Percentiles rank a stretch among this genome's conserved stretches.
Conservation (phyloP, 1,140 invertebrate genomes). For the Carcinoscorpius rotundicauda region DNA sequence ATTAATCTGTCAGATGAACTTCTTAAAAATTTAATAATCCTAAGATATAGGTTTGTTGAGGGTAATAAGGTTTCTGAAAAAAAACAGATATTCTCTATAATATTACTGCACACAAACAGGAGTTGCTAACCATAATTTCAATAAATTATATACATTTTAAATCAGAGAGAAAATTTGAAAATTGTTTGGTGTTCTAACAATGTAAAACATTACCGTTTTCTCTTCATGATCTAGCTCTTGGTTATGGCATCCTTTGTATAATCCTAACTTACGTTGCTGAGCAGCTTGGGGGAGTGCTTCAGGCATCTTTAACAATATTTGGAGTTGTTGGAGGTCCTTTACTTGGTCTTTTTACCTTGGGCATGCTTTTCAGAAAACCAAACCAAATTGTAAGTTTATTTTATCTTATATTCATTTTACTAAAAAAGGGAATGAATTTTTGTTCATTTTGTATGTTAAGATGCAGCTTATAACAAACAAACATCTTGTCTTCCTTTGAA, state of each 20-base stretch:
- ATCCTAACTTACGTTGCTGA: slow-evolving; percentile 59
- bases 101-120: too few relatives aligned
- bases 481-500: too few relatives aligned
- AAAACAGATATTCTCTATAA: too few relatives aligned
- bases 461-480: too few relatives aligned
- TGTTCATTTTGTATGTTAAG: too few relatives aligned
- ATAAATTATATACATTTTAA: not conserved
- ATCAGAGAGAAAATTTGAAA: not conserved
- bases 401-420: not conserved
- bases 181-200: not conserved
- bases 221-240: slow-evolving; percentile 39
- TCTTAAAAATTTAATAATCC: too few relatives aligned
- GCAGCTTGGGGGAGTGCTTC: slow-evolving; percentile 53
- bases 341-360: slow-evolving; percentile 61
- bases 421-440: too few relatives aligned
- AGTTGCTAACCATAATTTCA: not conserved
- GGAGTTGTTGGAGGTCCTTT: slow-evolving; percentile 66
- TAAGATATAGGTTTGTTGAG: too few relatives aligned
- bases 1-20: too few relatives aligned
- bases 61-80: too few relatives aligned
- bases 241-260: slow-evolving; percentile 54
- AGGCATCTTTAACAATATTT: slow-evolving; percentile 62
- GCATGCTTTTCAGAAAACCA: slow-evolving; percentile 51
- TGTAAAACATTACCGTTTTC: not conserved
- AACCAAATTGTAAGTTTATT: slow-evolving; percentile 40